Evolutionary conservation across 2,797 vertebrate species (phyloP).

Genomic region (Brachymystax lenok): DNA sequence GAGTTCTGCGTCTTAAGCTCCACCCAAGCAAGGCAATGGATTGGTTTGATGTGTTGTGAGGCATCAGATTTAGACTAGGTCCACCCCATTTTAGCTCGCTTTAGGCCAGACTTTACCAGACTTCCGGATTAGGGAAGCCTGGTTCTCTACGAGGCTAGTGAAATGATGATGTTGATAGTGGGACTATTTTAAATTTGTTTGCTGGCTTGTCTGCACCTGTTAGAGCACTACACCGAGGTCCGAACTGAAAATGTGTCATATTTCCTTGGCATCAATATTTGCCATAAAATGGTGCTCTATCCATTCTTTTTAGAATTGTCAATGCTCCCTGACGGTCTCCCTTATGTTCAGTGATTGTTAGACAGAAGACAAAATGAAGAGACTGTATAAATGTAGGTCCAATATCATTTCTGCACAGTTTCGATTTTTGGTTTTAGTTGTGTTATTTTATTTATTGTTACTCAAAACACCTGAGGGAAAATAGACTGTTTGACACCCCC

Average conservation of each 20-base stretch:
- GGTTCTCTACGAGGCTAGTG: too few relatives aligned
- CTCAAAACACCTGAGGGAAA: neutral
- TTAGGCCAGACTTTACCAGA: too few relatives aligned
- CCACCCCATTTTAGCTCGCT: too few relatives aligned
- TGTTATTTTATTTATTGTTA: too few relatives aligned
- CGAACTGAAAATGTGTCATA: neutral
- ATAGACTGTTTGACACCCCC: neutral
- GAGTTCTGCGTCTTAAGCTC: too few relatives aligned
- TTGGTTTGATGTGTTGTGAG: too few relatives aligned
- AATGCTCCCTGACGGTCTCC: neutral
- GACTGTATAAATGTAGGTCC: neutral
- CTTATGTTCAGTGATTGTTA: neutral
- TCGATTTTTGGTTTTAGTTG: neutral
- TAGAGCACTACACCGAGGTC: neutral
- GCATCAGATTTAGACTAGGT: too few relatives aligned
- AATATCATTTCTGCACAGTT: neutral
- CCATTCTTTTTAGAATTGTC: neutral
- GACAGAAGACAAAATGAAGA: neutral
- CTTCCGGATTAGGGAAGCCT: too few relatives aligned
- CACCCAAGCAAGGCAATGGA: too few relatives aligned
- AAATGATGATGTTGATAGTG: neutral
- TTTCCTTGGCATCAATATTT: neutral
- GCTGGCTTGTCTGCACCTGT: neutral
- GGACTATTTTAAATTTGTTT: neutral
- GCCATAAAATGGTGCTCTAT: neutral